phyloP scores from a whole-genome alignment of 2,113 vertebrate genomes.

The Riparia riparia region DNA sequence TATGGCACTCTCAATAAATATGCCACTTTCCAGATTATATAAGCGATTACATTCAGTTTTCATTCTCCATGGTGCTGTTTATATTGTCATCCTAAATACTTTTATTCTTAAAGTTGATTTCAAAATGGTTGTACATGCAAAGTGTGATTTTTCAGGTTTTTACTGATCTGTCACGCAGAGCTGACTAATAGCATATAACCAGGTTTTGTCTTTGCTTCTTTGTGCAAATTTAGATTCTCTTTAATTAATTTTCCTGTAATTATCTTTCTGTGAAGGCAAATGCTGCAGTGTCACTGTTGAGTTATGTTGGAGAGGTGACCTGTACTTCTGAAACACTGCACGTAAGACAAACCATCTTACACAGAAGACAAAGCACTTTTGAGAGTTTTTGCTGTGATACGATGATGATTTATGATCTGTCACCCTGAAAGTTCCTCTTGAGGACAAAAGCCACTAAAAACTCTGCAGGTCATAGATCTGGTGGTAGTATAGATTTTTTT shows the following conservation, averaged over 20 bases:
- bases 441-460: neutral
- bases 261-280: neutral
- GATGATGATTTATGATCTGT: neutral
- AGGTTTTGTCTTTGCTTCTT: neutral
- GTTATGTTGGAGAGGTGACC: neutral
- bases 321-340: neutral
- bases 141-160: neutral
- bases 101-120: neutral
- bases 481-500: neutral
- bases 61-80: neutral
- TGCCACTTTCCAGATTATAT: neutral
- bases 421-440: neutral
- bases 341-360: neutral
- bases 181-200: neutral
- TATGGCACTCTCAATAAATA: neutral
- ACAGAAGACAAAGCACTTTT: neutral
- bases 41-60: neutral
- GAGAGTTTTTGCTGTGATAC: neutral
- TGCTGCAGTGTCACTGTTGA: neutral
- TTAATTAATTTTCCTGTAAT: constrained; percentile 1
- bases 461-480: neutral
- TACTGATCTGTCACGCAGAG: neutral
- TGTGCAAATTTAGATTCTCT: neutral
- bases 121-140: neutral
- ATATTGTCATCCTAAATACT: neutral